Evolutionary conservation across 2,888 invertebrate genomes (phyloP), one percentile per base, ranked within the genome.

Genomic region (Orthonychiurus folsomi): DNA sequence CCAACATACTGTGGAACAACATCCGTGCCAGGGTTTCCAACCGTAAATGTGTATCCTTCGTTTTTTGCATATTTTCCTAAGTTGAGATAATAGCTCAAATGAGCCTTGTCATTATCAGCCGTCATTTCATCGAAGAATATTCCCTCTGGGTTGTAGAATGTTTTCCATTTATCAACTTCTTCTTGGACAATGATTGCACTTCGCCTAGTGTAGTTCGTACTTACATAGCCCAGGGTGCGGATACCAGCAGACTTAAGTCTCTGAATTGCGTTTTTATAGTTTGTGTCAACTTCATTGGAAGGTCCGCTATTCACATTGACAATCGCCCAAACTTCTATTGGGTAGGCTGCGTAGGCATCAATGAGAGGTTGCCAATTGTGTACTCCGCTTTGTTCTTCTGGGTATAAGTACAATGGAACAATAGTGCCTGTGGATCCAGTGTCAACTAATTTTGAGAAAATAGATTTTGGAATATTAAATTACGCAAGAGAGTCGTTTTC

Each of bases 121-220:
- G 65, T 55, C 71, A 71, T 71, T 63, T 71, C 71, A 28, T 71
- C 71, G 26, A 69, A 71, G 48, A 71, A 71, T 48, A 71, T 71
- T 21, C 71, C 71, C 0, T 54, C 50, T 23, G 65, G 54, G 2
- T 50, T n/a, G 54, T 69, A 71, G 2, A 62, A 37, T 12, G 50
- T 21, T 56, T 63, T 62, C 68, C 68, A 71, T 27, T 26, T 56
- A 47, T 67, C 60, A 24, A 71, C 50, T 2, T 71, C 69, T 1
- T 59, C 50, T 50, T 63, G 57, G 12, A 69, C 69, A 0, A n/a
- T n/a, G 15, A 27, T 37, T 20, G 9, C n/a, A 20, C 25, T 52
- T 3, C 66, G 54, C 48, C 28, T 54, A 0, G 50, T 50, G 54
- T 71, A 71, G 26, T 60, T 56, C 12, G 71, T 71, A 1, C n/a